Base-by-base conservation (phyloP, 2,888 invertebrate genomes). In the Philonicus albiceps region DNA sequence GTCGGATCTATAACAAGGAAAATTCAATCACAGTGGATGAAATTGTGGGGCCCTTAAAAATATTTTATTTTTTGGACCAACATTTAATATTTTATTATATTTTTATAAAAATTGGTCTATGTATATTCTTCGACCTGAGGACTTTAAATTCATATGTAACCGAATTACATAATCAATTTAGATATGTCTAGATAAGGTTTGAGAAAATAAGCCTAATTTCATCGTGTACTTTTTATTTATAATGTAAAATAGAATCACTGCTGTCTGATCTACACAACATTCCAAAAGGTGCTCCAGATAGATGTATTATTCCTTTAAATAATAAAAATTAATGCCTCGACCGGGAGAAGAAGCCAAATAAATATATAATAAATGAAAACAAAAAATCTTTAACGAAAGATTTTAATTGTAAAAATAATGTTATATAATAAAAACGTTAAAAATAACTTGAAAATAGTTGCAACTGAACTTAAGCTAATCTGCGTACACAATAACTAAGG, bases 401-500 rank as follows among this genome's bases (percentile, higher is more conserved):
- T 74, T 81, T 81, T 81, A 81, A 81, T 81, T 81, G 55, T 81
- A 55, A 81, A 81, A 81, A 81, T 81, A 81, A 81, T 81, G 81
- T 81, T 81, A 80, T 80, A 40, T 81, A 53, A 80, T 80, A 80
- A 81, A 81, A 55, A 49, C 55, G 31, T 81, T 55, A 81, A 81
- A 81, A 55, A 81, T 55, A 81, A 74, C 74, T 74, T 74, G 34
- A 74, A 34, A 74, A 74, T 74, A 74, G 37, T 74, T 74, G 37
- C 37, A 74, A 74, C 74, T 74, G 64, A 64, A 64, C 64, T 64
- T 64, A 64, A 64, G 64, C 64, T 64, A 64, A 64, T 64, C 22
- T 64, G 64, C 64, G 64, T 64, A 64, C 64, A 64, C 64, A 64
- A 64, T 64, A 64, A 64, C 64, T 64, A 64, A 64, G 64, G 64